These are phyloP conservation scores for Tragopan temminckii DNA, from an alignment of 2,797 vertebrate species.

Conservation along the genomic window DNA sequence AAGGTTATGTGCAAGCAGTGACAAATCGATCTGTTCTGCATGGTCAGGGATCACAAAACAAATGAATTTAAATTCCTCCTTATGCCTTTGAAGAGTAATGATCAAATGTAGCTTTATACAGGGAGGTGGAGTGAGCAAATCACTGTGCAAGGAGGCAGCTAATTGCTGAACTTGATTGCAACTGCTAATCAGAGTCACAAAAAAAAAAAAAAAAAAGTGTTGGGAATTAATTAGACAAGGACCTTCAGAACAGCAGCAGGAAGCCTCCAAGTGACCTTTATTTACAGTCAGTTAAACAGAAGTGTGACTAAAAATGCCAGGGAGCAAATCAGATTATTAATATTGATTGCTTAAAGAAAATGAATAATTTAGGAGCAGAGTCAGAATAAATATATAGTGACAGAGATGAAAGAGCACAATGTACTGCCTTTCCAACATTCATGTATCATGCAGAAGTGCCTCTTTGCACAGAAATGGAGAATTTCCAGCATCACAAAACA, in stretches of 20 bases:
- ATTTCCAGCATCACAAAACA: conserved; percentile 79
- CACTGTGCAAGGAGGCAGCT: conserved; percentile 80
- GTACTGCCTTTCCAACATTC: conserved; percentile 75
- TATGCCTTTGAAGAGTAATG: conserved; percentile 43
- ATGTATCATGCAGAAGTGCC: conserved; percentile 73
- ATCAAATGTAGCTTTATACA: conserved; percentile 60
- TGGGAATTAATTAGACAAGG: conserved; percentile 89
- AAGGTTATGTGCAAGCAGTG: neutral
- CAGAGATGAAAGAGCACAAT: conserved; percentile 81
- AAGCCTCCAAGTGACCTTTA: conserved; percentile 89
- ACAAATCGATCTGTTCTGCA: conserved; percentile 57
- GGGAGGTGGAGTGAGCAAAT: conserved; percentile 76
- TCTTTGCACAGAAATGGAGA: conserved; percentile 75
- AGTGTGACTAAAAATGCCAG: conserved; percentile 89
- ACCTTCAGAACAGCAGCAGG: conserved; percentile 88
- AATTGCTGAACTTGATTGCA: conserved; percentile 88
- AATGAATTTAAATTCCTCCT: conserved; percentile 66
- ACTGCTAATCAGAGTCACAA: conserved; percentile 86
- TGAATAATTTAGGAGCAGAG: conserved; percentile 88
- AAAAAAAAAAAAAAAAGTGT: conserved; percentile 81
- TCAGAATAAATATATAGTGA: conserved; percentile 85
- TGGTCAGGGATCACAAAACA: conserved; percentile 68
- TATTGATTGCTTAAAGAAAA: conserved; percentile 90
- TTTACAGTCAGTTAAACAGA: conserved; percentile 91
- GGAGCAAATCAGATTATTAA: conserved; percentile 89